These are phyloP conservation scores for Colletes gigas DNA, from an alignment of 1,140 invertebrate species.

Conservation along the genomic window DNA sequence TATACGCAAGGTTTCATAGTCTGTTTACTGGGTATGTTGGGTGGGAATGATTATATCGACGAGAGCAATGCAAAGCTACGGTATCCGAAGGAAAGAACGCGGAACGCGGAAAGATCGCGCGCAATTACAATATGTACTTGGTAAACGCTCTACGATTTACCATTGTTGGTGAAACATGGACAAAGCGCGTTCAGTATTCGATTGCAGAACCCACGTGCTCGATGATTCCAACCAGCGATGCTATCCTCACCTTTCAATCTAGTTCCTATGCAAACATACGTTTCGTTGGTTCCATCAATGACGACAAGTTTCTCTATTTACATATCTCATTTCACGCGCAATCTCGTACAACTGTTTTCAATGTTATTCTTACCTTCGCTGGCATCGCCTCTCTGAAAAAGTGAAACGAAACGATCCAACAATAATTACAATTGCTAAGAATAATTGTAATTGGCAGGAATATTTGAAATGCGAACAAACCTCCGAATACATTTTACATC, in stretches of 20 bases:
- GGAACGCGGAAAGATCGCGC: slow-evolving; percentile 6
- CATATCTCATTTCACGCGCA: no score
- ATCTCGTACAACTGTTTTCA: neutral
- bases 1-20: neutral
- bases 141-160: slow-evolving; percentile 78
- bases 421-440: neutral
- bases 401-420: slow-evolving; percentile 30
- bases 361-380: slow-evolving; percentile 69
- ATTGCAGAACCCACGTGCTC: slow-evolving; percentile 80
- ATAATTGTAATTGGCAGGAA: neutral
- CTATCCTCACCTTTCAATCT: slow-evolving; percentile 76
- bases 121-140: slow-evolving; percentile 24
- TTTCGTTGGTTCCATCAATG: neutral
- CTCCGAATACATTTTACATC: slow-evolving; percentile 71
- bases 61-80: slow-evolving; percentile 43
- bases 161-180: slow-evolving; percentile 79
- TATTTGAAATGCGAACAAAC: slow-evolving; percentile 39
- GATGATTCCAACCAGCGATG: slow-evolving; percentile 78
- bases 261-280: slow-evolving; percentile 68
- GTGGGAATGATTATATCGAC: slow-evolving; percentile 12
- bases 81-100: slow-evolving; percentile 1
- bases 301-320: neutral
- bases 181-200: slow-evolving; percentile 79
- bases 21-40: neutral
- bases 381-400: slow-evolving; percentile 68